Evolutionary conservation across 2,113 vertebrate species (phyloP).

Genomic region (Aptenodytes forsteri): DNA sequence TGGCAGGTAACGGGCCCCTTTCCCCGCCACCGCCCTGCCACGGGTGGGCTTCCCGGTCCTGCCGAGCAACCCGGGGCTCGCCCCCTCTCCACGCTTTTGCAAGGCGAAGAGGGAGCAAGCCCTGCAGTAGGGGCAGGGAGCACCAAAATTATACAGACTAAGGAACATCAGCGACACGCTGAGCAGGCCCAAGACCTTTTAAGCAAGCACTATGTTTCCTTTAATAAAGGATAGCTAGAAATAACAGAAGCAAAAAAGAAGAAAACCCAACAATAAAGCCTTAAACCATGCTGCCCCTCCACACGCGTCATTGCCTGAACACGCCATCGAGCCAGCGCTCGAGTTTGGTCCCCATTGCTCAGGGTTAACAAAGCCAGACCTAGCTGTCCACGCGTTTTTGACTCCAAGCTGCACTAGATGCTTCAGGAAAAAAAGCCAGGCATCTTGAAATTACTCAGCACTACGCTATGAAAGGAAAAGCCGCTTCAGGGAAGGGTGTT

Average conservation of each 20-base stretch:
- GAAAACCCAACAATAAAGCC: not conserved
- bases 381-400: accelerated
- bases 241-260: not conserved
- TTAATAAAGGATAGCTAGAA: not conserved
- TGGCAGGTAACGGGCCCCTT: not conserved
- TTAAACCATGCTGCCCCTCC: accelerated
- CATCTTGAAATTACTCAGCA: not conserved
- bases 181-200: not conserved
- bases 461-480: not conserved
- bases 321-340: accelerated
- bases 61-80: accelerated
- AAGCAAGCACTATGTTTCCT: not conserved
- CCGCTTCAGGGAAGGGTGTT: not conserved
- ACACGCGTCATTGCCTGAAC: accelerated
- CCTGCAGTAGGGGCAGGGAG: not conserved
- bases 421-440: not conserved
- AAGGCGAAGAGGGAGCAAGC: not conserved
- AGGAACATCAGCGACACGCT: accelerated
- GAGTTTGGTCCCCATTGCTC: not conserved
- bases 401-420: not conserved
- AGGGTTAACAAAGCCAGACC: not conserved
- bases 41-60: not conserved
- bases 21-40: not conserved
- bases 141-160: not conserved
- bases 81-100: accelerated